Percentiles rank a stretch among this genome's conserved stretches.
phyloP scores from a whole-genome alignment of 2,888 invertebrate genomes.

The Yponomeuta plumbellus region DNA sequence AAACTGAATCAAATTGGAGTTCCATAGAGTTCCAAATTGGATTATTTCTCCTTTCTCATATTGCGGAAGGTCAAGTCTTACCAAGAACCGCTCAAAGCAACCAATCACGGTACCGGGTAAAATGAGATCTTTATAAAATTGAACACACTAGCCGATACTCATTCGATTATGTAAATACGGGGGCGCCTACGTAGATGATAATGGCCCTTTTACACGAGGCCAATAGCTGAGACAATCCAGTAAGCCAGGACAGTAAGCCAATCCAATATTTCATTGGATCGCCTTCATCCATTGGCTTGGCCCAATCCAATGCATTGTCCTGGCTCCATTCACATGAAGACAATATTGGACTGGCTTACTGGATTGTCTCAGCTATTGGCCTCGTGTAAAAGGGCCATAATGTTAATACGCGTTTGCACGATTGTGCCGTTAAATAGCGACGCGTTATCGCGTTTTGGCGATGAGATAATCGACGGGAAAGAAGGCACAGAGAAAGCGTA shows the following conservation, averaged over 20 bases:
- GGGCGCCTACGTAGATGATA: conserved; percentile 4
- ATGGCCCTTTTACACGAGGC: too few species aligned
- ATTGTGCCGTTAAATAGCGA: conserved; percentile 8
- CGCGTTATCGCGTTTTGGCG: conserved; percentile 9
- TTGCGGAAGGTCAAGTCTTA: neutral
- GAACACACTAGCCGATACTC: neutral
- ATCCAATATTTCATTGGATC: too few species aligned
- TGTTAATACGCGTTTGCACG: conserved; percentile 1
- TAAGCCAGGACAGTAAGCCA: too few species aligned
- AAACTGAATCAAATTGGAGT: neutral
- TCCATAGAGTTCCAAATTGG: neutral
- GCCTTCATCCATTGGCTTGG: too few species aligned
- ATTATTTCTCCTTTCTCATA: neutral
- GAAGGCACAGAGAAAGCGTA: conserved; percentile 1
- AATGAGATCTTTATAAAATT: neutral
- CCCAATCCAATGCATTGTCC: too few species aligned
- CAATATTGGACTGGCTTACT: too few species aligned
- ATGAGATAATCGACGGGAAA: conserved; percentile 22
- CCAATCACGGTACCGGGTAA: neutral
- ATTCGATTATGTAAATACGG: conserved; percentile 13
- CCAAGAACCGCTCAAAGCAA: neutral
- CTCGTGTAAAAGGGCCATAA: too few species aligned
- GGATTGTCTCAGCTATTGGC: too few species aligned
- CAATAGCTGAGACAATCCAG: too few species aligned
- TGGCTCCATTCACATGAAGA: too few species aligned